Percentiles rank a stretch among this genome's conserved stretches.
phyloP scores from a whole-genome alignment of 1,140 invertebrate genomes.

The Musca domestica region DNA sequence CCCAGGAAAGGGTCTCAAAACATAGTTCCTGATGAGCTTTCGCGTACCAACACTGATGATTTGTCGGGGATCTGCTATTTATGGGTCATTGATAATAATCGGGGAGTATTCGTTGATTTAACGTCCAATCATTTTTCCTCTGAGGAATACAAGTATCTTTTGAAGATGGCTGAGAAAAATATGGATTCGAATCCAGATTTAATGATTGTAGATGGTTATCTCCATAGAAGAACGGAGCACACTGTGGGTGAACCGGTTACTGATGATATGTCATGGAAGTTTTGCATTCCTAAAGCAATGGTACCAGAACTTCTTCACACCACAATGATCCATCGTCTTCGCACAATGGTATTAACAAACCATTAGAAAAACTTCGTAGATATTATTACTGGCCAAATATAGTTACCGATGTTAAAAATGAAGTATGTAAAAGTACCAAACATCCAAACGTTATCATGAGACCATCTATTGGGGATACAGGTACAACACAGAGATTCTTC shows the following conservation, averaged over 20 bases:
- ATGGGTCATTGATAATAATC: neutral
- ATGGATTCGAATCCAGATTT: neutral
- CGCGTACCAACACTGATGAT: slow-evolving; percentile 23
- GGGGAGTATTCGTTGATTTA: too few species aligned
- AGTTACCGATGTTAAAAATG: too few species aligned
- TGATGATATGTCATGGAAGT: neutral
- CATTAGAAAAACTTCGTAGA: neutral
- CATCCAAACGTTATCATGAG: too few species aligned
- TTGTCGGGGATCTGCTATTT: too few species aligned
- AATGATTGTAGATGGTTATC: neutral
- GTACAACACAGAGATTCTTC: neutral
- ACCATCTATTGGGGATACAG: too few species aligned
- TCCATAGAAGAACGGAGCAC: neutral
- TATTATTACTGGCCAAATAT: neutral
- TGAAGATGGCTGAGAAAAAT: neutral
- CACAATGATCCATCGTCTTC: neutral
- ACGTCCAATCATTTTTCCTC: neutral
- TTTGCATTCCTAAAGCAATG: neutral
- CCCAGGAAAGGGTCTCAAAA: too few species aligned
- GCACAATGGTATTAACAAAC: neutral
- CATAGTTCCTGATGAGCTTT: too few species aligned
- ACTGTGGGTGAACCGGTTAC: neutral
- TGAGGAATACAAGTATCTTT: neutral
- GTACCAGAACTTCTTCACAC: neutral
- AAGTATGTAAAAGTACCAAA: neutral